phyloP scores from a whole-genome alignment of 2,113 vertebrate genomes.

The Anser cygnoides region DNA sequence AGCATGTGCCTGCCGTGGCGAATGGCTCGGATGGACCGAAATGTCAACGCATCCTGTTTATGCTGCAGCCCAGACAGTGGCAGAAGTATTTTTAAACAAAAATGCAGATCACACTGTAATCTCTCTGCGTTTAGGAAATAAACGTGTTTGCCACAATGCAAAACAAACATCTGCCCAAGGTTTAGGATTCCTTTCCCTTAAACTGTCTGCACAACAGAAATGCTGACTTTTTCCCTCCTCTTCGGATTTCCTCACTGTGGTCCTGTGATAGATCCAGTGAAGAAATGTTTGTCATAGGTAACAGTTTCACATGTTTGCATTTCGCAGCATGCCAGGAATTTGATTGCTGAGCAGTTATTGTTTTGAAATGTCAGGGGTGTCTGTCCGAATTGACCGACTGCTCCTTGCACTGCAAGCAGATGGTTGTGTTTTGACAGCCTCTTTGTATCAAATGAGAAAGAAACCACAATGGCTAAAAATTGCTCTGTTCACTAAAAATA shows the following conservation, averaged over 20 bases:
- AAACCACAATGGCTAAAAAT: conserved; percentile 16
- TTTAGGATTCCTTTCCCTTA: conserved; percentile 10
- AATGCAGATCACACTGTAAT: conserved; percentile 19
- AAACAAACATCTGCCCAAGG: neutral
- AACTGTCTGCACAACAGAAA: neutral
- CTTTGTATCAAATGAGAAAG: neutral
- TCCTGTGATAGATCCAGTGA: neutral
- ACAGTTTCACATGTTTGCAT: neutral
- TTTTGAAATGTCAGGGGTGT: neutral
- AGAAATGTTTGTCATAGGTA: conserved; percentile 33
- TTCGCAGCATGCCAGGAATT: neutral
- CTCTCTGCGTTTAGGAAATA: neutral
- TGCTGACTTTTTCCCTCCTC: neutral
- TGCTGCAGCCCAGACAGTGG: neutral
- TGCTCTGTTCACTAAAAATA: conserved; percentile 39
- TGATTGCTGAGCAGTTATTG: neutral
- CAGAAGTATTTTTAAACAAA: conserved; percentile 54
- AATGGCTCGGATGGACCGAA: conserved; percentile 8
- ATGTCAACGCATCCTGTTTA: conserved; percentile 64
- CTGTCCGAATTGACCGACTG: neutral
- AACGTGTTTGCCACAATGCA: neutral
- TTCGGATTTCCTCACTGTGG: neutral
- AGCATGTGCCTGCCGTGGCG: neutral
- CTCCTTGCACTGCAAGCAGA: neutral
- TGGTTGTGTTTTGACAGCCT: neutral